Base-by-base conservation (phyloP, 2,888 invertebrate genomes). In the Dichetophora obliterata region DNA sequence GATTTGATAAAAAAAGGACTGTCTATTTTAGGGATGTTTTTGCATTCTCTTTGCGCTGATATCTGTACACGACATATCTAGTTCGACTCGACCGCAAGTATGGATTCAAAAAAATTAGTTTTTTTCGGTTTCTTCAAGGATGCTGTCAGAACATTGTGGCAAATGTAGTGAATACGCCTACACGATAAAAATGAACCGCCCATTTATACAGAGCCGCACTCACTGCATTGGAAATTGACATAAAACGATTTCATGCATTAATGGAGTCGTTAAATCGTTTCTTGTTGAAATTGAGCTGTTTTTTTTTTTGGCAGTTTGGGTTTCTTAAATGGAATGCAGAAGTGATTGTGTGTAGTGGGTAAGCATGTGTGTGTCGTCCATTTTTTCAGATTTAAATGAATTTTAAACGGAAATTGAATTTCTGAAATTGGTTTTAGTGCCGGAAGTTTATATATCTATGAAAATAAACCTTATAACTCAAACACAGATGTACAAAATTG, bases 251-350 rank as follows among this genome's bases (percentile, higher is more conserved):
- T 85, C 82, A 84, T 84, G 85, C 85, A 82, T 82, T 82, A 86
- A 85, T 84, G 81, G 82, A 84, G 85, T 85, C 85, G 86, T 85
- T 84, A 85, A 86, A 85, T 84, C 84, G 83, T 84, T 83, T 86
- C 84, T 82, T 34, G 34, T 27, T 22, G 19, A 68, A 48, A 24
- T 48, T 22, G 63, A 52, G 31, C 37, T 34, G 54, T 27, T 37
- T 27, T 24, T 27, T 69, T 54, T 54, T 31, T 66, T 11, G 5
- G 27, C 9, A n/a, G n/a, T 24, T 52, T 70, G 16, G 2, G 34
- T 57, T 57, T 27, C 34, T n/a, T 19, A 65, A 37, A 31, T 37
- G n/a, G 19, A 54, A n/a, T 19, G n/a, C 22, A 19, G 19, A 19
- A 3, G 6, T 54, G 54, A 19, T 8, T 43, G 43, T 43, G 43